Evolutionary conservation across 2,888 invertebrate genomes (phyloP).

Genomic region (Tortricodes alternella): DNA sequence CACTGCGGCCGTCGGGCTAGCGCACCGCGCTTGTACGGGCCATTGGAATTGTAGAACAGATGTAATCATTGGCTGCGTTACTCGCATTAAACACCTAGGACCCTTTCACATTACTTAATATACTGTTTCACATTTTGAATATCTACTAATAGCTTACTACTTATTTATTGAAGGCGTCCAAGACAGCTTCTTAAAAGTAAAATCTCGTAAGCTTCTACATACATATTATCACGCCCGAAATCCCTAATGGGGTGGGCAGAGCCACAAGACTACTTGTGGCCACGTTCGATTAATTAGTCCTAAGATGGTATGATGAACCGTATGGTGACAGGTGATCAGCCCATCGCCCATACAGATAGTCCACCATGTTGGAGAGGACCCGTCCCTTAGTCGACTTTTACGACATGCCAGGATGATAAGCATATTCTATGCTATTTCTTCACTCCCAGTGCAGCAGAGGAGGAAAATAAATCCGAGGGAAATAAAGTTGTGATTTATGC

Average conservation of each 20-base stretch:
- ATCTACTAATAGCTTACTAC: background rate
- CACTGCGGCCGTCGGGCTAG: conserved; percentile 36
- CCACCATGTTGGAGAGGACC: too few species aligned
- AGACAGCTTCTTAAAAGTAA: conserved; percentile 41
- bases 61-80: conserved; percentile 36
- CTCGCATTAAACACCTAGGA: background rate
- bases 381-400: too few species aligned
- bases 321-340: too few species aligned
- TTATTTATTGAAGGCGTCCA: conserved; percentile 8
- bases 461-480: conserved; percentile 49
- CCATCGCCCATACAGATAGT: too few species aligned
- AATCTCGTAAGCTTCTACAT: conserved; percentile 42
- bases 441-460: too few species aligned
- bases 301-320: too few species aligned
- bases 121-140: background rate
- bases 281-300: too few species aligned
- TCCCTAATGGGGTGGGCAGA: too few species aligned
- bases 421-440: too few species aligned
- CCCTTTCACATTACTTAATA: background rate
- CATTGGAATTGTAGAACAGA: conserved; percentile 49
- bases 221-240: too few species aligned
- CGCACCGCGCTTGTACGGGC: conserved; percentile 36
- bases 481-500: conserved; percentile 70
- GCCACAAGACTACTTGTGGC: too few species aligned
- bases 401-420: too few species aligned